These are phyloP conservation scores for Leptothorax acervorum DNA, from an alignment of 2,888 invertebrate genomes.

Conservation along the genomic window DNA sequence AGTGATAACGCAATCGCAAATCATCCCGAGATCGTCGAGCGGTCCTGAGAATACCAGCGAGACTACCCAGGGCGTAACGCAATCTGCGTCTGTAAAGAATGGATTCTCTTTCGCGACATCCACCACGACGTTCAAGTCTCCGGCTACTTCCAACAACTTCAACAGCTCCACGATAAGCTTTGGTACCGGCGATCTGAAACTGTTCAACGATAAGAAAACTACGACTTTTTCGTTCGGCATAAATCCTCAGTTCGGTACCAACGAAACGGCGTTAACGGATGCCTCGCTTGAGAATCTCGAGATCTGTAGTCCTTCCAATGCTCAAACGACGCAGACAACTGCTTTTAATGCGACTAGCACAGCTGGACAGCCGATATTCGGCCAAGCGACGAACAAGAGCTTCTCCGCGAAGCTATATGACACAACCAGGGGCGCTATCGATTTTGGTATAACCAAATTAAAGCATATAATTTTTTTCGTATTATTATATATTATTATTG, in stretches of 20 bases:
- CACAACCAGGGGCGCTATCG: too few relatives aligned
- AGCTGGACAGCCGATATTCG: not conserved
- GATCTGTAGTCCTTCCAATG: slow-evolving; percentile 73
- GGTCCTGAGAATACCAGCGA: not conserved
- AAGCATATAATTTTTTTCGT: too few relatives aligned
- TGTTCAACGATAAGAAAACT: slow-evolving; percentile 49
- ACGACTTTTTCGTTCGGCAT: slow-evolving; percentile 59
- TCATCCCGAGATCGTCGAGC: not conserved
- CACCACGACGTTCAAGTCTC: slow-evolving; percentile 16
- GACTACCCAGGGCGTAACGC: not conserved
- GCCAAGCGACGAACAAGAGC: too few relatives aligned
- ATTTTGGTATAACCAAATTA: too few relatives aligned
- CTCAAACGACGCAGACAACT: slow-evolving; percentile 33
- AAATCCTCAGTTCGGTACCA: slow-evolving; percentile 36
- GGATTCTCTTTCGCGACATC: slow-evolving; percentile 19
- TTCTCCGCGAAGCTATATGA: too few relatives aligned
- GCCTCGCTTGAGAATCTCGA: slow-evolving; percentile 70
- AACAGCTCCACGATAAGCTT: slow-evolving; percentile 58
- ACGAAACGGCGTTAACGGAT: slow-evolving; percentile 24
- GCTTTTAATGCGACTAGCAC: not conserved
- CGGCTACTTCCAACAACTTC: slow-evolving; percentile 28
- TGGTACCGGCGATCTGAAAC: slow-evolving; percentile 42
- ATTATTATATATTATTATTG: too few relatives aligned
- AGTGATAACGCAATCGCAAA: not conserved
- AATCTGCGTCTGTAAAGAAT: slow-evolving; percentile 29